Percentiles rank a stretch among this genome's conserved stretches.
Evolutionary conservation across 2,888 invertebrate genomes (phyloP).

Genomic region (Polymixis lichenea): DNA sequence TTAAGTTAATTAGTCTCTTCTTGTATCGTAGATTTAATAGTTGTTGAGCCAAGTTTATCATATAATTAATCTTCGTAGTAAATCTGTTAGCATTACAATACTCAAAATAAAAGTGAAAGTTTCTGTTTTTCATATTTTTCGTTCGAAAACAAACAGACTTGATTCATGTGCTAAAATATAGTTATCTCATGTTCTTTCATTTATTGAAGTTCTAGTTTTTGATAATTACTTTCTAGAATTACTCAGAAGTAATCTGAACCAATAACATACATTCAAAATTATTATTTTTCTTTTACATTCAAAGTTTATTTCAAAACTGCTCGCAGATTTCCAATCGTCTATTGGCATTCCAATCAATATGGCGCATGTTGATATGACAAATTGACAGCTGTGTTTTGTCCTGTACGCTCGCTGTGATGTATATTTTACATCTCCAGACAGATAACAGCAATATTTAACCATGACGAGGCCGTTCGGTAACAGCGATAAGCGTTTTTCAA

Average conservation of each 20-base stretch:
- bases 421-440: slow-evolving; percentile 80
- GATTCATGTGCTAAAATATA: neutral
- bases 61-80: neutral
- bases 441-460: slow-evolving; percentile 76
- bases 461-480: slow-evolving; percentile 89
- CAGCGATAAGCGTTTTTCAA: slow-evolving; percentile 93
- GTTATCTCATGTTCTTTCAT: neutral
- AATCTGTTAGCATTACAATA: neutral
- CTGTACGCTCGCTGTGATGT: slow-evolving; percentile 82
- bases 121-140: neutral
- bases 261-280: neutral
- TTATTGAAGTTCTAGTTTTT: too few relatives aligned
- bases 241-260: neutral
- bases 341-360: slow-evolving; percentile 79
- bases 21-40: neutral
- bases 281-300: neutral
- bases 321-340: slow-evolving; percentile 46
- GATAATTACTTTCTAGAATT: neutral
- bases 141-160: slow-evolving; percentile 16
- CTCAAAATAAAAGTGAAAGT: neutral
- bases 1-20: neutral
- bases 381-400: slow-evolving; percentile 89
- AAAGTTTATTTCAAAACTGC: slow-evolving; percentile 37
- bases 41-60: neutral
- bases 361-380: slow-evolving; percentile 87